phyloP scores from a whole-genome alignment of 2,888 invertebrate species.

The Euclidia mi region DNA sequence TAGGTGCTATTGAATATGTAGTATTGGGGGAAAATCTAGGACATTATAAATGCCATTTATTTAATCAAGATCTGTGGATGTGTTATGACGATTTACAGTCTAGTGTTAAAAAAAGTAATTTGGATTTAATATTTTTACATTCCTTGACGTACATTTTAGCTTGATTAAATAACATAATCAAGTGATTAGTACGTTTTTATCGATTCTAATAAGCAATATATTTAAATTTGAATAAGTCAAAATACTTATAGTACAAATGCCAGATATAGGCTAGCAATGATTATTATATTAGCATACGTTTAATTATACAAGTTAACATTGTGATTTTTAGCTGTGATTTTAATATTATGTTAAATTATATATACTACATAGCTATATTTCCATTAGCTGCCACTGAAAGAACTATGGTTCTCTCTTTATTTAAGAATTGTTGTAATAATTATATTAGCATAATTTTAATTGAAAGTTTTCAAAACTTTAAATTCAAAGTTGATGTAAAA shows the following conservation, averaged over 20 bases:
- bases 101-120: constrained; percentile 28
- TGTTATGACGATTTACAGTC: constrained; percentile 29
- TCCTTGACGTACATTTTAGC: constrained; percentile 23
- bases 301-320: constrained; percentile 29
- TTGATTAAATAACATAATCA: constrained; percentile 28
- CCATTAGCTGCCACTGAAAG: constrained; percentile 28
- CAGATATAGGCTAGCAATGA: constrained; percentile 26
- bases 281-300: constrained; percentile 26
- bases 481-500: constrained; percentile 25
- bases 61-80: constrained; percentile 31
- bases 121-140: constrained; percentile 30
- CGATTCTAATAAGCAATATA: constrained; percentile 25
- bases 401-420: constrained; percentile 27
- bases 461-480: constrained; percentile 24
- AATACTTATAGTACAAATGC: constrained; percentile 16
- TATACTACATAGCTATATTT: constrained; percentile 28
- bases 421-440: constrained; percentile 20
- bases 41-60: constrained; percentile 31
- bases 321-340: constrained; percentile 29
- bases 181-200: constrained; percentile 21
- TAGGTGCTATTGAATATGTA: constrained; percentile 32
- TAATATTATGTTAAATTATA: constrained; percentile 28
- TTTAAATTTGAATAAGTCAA: constrained; percentile 18
- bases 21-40: constrained; percentile 27
- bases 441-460: constrained; percentile 24